Conservation (phyloP, 2,113 vertebrate genomes). For the Megatriorchis doriae region DNA sequence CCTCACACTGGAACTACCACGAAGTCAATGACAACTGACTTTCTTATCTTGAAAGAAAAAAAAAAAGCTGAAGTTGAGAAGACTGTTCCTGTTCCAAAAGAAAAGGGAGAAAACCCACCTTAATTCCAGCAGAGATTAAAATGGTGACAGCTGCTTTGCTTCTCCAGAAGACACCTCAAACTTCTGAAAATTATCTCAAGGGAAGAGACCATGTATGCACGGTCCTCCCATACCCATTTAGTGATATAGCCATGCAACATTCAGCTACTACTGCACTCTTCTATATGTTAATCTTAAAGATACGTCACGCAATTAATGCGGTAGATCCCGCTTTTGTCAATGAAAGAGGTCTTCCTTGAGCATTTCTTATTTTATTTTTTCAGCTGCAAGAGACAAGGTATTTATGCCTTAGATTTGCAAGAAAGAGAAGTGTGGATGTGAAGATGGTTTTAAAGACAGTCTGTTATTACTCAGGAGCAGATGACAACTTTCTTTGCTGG, state of each 20-base stretch:
- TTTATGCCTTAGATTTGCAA: not conserved
- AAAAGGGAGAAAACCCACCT: not conserved
- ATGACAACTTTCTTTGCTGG: not conserved
- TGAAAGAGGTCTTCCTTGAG: not conserved
- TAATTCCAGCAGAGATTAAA: not conserved
- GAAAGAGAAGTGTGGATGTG: not conserved
- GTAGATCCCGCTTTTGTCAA: not conserved
- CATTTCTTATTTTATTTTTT: not conserved
- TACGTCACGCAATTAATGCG: not conserved
- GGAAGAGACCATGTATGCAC: accelerated
- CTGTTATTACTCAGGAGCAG: not conserved
- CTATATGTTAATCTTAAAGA: not conserved
- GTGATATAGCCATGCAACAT: not conserved
- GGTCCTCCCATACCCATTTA: not conserved
- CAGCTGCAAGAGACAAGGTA: not conserved
- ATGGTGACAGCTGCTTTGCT: not conserved
- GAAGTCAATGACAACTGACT: not conserved
- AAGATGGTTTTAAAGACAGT: not conserved
- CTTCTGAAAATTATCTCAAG: not conserved
- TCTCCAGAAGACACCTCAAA: not conserved
- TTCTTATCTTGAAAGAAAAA: not conserved
- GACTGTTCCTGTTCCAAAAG: not conserved
- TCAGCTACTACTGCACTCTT: not conserved
- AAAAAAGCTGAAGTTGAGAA: not conserved
- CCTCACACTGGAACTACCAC: not conserved